phyloP scores from a whole-genome alignment of 1,140 invertebrate genomes.

The Macrobrachium rosenbergii region DNA sequence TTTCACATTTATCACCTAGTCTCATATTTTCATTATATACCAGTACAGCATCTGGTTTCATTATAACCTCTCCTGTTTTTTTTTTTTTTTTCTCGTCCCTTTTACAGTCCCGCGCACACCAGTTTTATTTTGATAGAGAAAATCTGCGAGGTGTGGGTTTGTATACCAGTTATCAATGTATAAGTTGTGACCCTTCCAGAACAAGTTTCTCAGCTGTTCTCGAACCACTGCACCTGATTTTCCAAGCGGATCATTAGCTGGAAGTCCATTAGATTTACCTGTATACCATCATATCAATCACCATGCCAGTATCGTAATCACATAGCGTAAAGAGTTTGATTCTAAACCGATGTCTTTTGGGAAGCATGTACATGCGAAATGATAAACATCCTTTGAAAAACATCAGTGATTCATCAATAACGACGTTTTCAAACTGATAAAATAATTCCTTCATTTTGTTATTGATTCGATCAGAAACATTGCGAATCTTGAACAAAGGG shows the following conservation, averaged over 20 bases:
- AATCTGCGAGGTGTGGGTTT: background rate
- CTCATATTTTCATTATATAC: too few relatives aligned
- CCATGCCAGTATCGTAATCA: background rate
- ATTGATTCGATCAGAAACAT: too few relatives aligned
- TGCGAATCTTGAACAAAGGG: too few relatives aligned
- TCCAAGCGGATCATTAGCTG: background rate
- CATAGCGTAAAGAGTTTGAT: background rate
- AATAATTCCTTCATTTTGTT: too few relatives aligned
- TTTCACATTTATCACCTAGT: too few relatives aligned
- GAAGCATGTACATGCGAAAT: background rate
- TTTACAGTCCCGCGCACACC: too few relatives aligned
- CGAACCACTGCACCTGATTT: background rate
- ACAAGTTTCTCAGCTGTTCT: background rate
- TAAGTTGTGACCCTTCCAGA: background rate
- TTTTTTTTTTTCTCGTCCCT: background rate
- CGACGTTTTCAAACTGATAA: too few relatives aligned
- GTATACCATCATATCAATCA: background rate
- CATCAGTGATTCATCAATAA: too few relatives aligned
- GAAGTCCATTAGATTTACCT: background rate
- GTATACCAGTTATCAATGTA: slow-evolving; percentile 7
- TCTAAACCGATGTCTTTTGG: background rate
- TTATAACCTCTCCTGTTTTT: background rate
- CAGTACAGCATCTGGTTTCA: too few relatives aligned
- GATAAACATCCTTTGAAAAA: too few relatives aligned
- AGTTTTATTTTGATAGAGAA: background rate